Percentiles rank a stretch among this genome's conserved stretches.
Conservation (phyloP, 2,797 vertebrate species). For the Streptopelia turtur region DNA sequence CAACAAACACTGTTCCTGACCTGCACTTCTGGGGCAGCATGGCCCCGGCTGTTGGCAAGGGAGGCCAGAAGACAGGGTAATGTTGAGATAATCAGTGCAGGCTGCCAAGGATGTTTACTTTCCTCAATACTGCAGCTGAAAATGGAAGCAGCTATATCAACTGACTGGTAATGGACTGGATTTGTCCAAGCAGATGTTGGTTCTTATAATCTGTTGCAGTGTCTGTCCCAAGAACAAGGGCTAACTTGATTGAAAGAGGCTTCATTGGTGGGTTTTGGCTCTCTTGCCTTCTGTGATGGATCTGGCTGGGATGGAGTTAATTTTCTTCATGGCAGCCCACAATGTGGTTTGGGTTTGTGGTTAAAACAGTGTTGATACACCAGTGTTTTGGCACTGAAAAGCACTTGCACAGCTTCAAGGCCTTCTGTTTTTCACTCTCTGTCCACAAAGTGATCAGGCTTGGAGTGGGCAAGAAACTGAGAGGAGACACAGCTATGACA, state of each 20-base stretch:
- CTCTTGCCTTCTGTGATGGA: not conserved
- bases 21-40: not conserved
- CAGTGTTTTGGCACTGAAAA: not conserved
- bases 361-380: not conserved
- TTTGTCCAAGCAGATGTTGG: not conserved
- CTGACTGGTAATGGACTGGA: not conserved
- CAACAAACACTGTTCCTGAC: not conserved
- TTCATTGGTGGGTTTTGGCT: not conserved
- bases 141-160: not conserved
- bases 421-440: not conserved
- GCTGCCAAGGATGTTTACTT: not conserved
- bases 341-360: not conserved
- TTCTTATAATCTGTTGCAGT: not conserved
- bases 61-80: not conserved
- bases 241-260: not conserved
- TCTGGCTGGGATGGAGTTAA: not conserved
- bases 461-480: not conserved
- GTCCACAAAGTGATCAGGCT: not conserved
- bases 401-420: not conserved
- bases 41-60: not conserved
- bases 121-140: not conserved
- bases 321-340: not conserved
- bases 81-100: not conserved
- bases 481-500: not conserved
- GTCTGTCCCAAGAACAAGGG: not conserved